A percentile compares a stretch with the other conserved stretches of the same genome.
Evolutionary conservation across 2,888 invertebrate genomes (phyloP).

Genomic region (Campoplex nolae): DNA sequence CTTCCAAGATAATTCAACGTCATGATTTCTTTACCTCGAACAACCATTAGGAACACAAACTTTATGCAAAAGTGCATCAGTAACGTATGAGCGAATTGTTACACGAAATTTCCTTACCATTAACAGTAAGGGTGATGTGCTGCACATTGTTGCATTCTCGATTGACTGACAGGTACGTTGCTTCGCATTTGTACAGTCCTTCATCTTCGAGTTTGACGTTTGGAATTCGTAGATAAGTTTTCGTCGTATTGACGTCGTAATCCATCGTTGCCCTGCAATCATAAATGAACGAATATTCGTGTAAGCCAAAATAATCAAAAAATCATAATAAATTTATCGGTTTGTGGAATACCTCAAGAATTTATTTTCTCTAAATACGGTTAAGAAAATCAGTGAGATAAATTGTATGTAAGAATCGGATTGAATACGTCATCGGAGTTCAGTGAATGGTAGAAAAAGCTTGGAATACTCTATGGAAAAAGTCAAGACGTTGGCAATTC

Average conservation of each 20-base stretch:
- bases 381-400: background rate
- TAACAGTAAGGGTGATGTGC: constrained; percentile 91
- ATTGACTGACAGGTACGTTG: constrained; percentile 91
- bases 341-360: background rate
- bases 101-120: constrained; percentile 88
- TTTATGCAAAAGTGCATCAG: background rate
- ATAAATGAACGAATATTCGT: background rate
- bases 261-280: constrained; percentile 89
- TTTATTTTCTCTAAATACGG: background rate
- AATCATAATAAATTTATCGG: background rate
- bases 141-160: constrained; percentile 93
- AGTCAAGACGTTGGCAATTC: constrained; percentile 26
- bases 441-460: background rate
- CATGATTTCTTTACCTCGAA: background rate
- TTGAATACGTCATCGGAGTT: background rate
- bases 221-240: constrained; percentile 89
- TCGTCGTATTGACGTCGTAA: constrained; percentile 88
- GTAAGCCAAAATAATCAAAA: background rate
- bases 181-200: constrained; percentile 93
- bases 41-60: background rate
- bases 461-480: background rate
- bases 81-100: background rate
- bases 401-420: background rate
- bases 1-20: background rate
- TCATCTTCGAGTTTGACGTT: constrained; percentile 90